These are phyloP conservation scores for Selenia dentaria DNA, from an alignment of 2,888 invertebrate species.

Conservation along the genomic window DNA sequence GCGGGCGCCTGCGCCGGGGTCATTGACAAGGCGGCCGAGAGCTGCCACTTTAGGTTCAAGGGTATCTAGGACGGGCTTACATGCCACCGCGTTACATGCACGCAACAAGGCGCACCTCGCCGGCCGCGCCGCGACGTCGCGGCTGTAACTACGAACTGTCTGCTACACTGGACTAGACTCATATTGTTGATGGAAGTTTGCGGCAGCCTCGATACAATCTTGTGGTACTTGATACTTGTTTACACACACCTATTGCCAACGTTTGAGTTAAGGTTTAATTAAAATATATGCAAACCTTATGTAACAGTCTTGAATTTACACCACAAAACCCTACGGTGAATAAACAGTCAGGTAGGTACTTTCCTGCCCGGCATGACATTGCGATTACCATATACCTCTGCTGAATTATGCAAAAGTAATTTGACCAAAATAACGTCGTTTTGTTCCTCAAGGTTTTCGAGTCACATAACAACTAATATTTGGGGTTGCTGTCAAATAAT, in stretches of 20 bases:
- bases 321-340: conserved; percentile 20
- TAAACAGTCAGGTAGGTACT: conserved; percentile 19
- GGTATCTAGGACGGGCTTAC: conserved; percentile 74
- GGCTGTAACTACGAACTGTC: too few relatives aligned
- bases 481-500: too few relatives aligned
- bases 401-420: conserved; percentile 25
- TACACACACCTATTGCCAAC: too few relatives aligned
- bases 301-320: conserved; percentile 18
- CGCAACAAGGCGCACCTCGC: background rate
- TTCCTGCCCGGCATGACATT: conserved; percentile 22
- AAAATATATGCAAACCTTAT: too few relatives aligned
- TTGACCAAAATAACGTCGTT: conserved; percentile 18
- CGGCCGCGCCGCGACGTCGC: too few relatives aligned
- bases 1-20: conserved; percentile 85
- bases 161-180: too few relatives aligned
- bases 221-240: too few relatives aligned
- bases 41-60: conserved; percentile 85
- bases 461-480: too few relatives aligned
- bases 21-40: conserved; percentile 85
- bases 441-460: conserved; percentile 12
- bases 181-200: too few relatives aligned
- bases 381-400: conserved; percentile 19
- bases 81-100: conserved; percentile 51
- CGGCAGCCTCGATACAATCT: too few relatives aligned
- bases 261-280: too few relatives aligned